Evolutionary conservation across 1,140 invertebrate genomes (phyloP), one percentile per base, ranked within the genome.

Genomic region (Dreissena polymorpha): DNA sequence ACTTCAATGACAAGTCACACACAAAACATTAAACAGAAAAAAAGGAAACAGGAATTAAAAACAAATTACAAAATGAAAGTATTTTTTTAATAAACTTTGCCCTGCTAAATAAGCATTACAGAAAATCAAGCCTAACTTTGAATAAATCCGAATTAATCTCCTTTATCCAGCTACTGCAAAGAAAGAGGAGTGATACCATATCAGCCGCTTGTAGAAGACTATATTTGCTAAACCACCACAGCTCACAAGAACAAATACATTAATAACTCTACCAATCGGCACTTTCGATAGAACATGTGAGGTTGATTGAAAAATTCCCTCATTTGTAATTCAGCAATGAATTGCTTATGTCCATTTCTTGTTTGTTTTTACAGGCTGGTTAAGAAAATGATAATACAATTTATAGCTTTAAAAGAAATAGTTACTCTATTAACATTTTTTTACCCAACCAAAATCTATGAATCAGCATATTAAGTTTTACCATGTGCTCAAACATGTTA

Each of bases 81-180:
- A 5, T 3, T 68, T 68, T n/a, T 21, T 16, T 7, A 23, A 25
- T 49, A 39, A 49, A 25, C 49, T n/a, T 39, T 39, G 78, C 78
- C 79, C 53, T 82, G 53, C 73, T 82, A 82, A 82, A 82, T 73
- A 39, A 49, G 78, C 60, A 81, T 82, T 82, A 82, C 57, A 21
- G 39, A 72, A 82, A 74, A 73, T 74, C 79, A 82, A 74, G 69
- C 70, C 18, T 82, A 70, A 64, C 69, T 65, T 67, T 68, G 16
- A 14, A 39, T 80, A 80, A 80, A 57, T 72, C 60, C 14, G 39
- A 16, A 50, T 60, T 82, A 82, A 82, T 82, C 79, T 74, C 49
- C 29, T 73, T 82, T 82, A 82, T 74, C 70, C 63, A n/a, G 39
- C 25, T 55, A 63, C 57, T 63, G 50, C n/a, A 73, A 63, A 63